Conservation (phyloP, 2,113 vertebrate genomes). For the Pampusana beccarii region DNA sequence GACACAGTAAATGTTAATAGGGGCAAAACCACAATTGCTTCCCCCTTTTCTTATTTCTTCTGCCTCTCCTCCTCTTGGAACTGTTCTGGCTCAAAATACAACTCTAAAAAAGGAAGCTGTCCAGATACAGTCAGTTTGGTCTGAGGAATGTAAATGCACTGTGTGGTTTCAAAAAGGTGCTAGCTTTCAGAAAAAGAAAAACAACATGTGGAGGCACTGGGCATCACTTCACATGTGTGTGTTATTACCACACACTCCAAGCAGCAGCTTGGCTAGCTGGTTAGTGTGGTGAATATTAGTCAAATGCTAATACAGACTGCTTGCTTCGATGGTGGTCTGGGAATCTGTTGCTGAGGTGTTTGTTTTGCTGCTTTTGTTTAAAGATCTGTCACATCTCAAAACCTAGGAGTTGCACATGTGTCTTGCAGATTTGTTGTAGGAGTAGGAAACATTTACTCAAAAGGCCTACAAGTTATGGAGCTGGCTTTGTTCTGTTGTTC, state of each 20-base stretch:
- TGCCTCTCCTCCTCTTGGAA: not conserved
- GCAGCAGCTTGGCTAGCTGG: not conserved
- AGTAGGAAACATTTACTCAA: not conserved
- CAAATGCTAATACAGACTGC: not conserved
- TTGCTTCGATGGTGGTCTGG: not conserved
- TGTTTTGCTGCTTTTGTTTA: not conserved
- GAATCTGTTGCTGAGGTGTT: not conserved
- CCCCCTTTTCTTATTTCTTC: not conserved
- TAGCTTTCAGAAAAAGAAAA: not conserved
- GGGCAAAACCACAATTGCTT: not conserved
- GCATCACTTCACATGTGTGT: rapidly evolving
- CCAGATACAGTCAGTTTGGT: not conserved
- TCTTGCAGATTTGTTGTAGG: not conserved
- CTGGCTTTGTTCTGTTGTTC: not conserved
- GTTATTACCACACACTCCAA: not conserved
- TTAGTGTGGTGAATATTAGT: not conserved
- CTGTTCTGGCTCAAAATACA: not conserved
- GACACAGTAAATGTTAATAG: not conserved
- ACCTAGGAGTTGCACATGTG: not conserved
- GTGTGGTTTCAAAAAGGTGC: not conserved
- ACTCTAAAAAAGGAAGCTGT: not conserved
- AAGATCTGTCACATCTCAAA: not conserved
- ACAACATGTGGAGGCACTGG: not conserved
- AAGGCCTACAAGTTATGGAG: not conserved
- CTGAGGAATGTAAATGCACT: not conserved